Evolutionary conservation across 1,140 invertebrate species (phyloP).

Genomic region (Zaprionus inermis): DNA sequence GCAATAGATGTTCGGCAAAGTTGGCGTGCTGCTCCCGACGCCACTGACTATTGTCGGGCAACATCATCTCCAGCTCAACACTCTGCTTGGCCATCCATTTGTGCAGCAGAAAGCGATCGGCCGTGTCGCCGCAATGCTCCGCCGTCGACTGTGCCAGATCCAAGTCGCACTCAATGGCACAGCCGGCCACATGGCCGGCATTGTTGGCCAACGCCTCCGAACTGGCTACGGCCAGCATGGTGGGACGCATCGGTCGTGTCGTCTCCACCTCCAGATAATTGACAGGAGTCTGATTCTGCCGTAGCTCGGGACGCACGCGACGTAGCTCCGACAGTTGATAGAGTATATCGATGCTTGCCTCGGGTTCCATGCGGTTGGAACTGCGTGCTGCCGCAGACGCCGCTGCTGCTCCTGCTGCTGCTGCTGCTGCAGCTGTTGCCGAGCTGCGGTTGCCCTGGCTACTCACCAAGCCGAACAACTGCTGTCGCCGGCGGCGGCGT

Average conservation of each 20-base stretch:
- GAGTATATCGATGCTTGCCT: conserved; percentile 38
- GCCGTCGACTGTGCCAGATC: background rate
- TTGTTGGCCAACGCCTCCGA: background rate
- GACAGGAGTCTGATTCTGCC: conserved; percentile 8
- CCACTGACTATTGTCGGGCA: background rate
- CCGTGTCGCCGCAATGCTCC: background rate
- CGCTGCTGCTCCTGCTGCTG: background rate
- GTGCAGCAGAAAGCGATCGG: conserved; percentile 38
- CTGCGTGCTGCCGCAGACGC: background rate
- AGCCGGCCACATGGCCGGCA: background rate
- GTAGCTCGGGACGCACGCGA: conserved; percentile 24
- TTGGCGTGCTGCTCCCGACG: conserved; percentile 25
- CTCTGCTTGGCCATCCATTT: conserved; percentile 44
- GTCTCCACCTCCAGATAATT: conserved; percentile 25
- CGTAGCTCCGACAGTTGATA: conserved; percentile 42
- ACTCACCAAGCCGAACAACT: background rate
- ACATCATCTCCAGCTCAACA: background rate
- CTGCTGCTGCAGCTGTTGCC: background rate
- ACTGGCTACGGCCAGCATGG: conserved; percentile 8
- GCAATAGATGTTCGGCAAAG: conserved; percentile 59
- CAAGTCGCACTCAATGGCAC: background rate
- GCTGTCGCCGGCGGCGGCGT: conserved; percentile 37
- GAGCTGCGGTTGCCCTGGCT: conserved; percentile 2
- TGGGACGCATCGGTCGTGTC: background rate
- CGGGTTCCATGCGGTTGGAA: conserved; percentile 16